phyloP scores from a whole-genome alignment of 2,797 vertebrate species.

The Schizothorax lantsangensis region DNA sequence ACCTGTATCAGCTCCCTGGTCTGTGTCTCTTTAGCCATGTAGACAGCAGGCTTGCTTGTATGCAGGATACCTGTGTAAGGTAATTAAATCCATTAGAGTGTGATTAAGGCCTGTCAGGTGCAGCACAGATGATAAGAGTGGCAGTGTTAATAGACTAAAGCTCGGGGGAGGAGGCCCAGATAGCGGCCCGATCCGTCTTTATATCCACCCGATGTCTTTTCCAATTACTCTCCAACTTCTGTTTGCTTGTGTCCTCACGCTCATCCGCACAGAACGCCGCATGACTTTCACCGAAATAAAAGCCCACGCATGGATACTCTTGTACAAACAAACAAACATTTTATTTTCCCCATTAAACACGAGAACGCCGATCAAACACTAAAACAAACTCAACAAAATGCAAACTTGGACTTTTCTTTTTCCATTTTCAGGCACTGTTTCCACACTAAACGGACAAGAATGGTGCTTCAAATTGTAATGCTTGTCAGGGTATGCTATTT shows the following conservation, averaged over 20 bases:
- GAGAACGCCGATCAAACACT: constrained; percentile 4
- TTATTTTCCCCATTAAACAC: constrained; percentile 6
- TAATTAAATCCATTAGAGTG: constrained; percentile 79
- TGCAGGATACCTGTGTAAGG: constrained; percentile 73
- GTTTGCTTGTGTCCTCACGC: constrained; percentile 66
- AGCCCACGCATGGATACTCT: constrained; percentile 22
- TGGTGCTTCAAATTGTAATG: not conserved
- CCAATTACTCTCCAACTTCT: constrained; percentile 77
- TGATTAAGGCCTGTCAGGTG: constrained; percentile 82
- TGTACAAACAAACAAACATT: constrained; percentile 28
- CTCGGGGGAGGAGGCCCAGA: constrained; percentile 78
- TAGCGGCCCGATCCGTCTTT: constrained; percentile 79
- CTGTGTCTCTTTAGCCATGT: constrained; percentile 58
- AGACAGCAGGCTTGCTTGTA: constrained; percentile 67
- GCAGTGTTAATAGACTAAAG: constrained; percentile 81
- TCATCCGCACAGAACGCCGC: constrained; percentile 64
- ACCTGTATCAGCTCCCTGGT: constrained; percentile 39
- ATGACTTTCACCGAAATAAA: constrained; percentile 45
- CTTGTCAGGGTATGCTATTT: not conserved
- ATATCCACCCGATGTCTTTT: constrained; percentile 80
- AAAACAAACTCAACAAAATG: not conserved
- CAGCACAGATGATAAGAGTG: constrained; percentile 80
- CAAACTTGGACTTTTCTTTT: not conserved
- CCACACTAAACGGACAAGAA: not conserved
- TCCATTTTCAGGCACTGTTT: not conserved